Evolutionary conservation across 2,888 invertebrate genomes (phyloP).

Genomic region (Meta bourneti): DNA sequence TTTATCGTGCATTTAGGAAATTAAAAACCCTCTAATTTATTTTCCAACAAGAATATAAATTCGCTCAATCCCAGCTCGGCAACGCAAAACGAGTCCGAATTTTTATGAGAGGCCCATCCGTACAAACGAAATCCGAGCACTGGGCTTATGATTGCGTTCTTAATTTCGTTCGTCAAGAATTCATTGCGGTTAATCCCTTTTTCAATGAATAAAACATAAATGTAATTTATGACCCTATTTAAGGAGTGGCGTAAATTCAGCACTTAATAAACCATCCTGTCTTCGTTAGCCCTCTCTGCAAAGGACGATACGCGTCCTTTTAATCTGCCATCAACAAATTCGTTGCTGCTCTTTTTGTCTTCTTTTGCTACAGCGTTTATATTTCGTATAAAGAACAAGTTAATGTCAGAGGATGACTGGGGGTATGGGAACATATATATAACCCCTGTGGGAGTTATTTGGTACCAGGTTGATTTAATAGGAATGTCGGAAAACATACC

Average conservation of each 20-base stretch:
- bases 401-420: constrained; percentile 23
- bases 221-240: constrained; percentile 53
- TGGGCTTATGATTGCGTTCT: neutral
- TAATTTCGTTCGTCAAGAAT: constrained; percentile 22
- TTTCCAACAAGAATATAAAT: no score
- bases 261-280: constrained; percentile 45
- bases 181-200: neutral
- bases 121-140: no score
- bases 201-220: constrained; percentile 57
- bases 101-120: no score
- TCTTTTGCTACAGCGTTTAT: constrained; percentile 24
- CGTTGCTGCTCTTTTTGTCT: neutral
- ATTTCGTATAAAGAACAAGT: constrained; percentile 25
- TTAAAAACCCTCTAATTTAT: no score
- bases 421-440: constrained; percentile 27
- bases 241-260: constrained; percentile 34
- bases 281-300: constrained; percentile 19
- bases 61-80: neutral
- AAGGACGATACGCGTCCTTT: constrained; percentile 3
- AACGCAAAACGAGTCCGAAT: no score
- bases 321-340: constrained; percentile 47
- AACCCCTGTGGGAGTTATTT: constrained; percentile 53
- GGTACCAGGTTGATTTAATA: constrained; percentile 60
- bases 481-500: constrained; percentile 54
- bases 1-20: no score